phyloP scores from a whole-genome alignment of 2,888 invertebrate species.

The Lepidochrysops patricia region DNA sequence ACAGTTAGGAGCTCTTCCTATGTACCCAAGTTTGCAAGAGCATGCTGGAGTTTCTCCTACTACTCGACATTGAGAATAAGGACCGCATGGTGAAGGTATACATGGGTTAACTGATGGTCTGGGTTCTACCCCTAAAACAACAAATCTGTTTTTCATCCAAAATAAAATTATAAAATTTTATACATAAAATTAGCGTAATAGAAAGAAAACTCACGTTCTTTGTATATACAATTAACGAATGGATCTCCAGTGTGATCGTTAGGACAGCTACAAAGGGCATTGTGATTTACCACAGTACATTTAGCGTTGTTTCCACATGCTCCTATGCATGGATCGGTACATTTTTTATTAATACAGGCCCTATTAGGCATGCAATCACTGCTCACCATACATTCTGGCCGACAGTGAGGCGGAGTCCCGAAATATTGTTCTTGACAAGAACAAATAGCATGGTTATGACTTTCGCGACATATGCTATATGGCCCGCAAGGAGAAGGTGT shows the following conservation, averaged over 20 bases:
- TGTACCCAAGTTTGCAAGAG: slow-evolving; percentile 84
- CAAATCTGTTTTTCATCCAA: too few relatives aligned
- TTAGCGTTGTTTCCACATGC: slow-evolving; percentile 88
- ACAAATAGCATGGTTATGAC: slow-evolving; percentile 84
- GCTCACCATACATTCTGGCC: slow-evolving; percentile 88
- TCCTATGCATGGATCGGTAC: slow-evolving; percentile 86
- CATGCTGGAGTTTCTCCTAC: slow-evolving; percentile 85
- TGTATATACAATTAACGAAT: slow-evolving; percentile 80
- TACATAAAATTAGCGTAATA: slow-evolving; percentile 14
- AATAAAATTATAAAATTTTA: background rate
- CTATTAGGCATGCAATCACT: slow-evolving; percentile 87
- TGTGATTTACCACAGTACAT: slow-evolving; percentile 89
- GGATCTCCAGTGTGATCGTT: slow-evolving; percentile 86
- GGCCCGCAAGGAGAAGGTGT: slow-evolving; percentile 84
- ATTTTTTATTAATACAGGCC: slow-evolving; percentile 86
- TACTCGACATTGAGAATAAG: slow-evolving; percentile 86
- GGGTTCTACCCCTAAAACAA: slow-evolving; percentile 66
- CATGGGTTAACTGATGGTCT: slow-evolving; percentile 82
- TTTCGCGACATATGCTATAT: slow-evolving; percentile 83
- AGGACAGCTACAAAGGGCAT: slow-evolving; percentile 88
- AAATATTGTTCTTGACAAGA: slow-evolving; percentile 85
- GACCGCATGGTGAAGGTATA: slow-evolving; percentile 87
- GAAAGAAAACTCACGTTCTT: slow-evolving; percentile 76
- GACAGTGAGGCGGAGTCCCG: slow-evolving; percentile 85
- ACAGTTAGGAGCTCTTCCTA: slow-evolving; percentile 89